These are phyloP conservation scores for Tinea semifulvella DNA, from an alignment of 2,888 invertebrate genomes.

Conservation along the genomic window DNA sequence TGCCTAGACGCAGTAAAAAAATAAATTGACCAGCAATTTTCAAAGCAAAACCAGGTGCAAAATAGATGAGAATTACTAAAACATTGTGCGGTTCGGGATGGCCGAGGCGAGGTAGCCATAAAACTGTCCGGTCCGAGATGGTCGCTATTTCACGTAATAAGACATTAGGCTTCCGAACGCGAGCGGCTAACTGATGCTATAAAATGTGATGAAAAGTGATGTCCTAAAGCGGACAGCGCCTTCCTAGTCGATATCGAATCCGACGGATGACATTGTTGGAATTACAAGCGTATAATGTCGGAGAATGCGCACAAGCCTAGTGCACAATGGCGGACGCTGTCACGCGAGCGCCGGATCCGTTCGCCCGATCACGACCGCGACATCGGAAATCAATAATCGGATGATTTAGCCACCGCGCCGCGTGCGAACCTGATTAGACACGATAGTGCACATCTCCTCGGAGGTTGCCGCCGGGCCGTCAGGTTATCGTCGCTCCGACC, in stretches of 20 bases:
- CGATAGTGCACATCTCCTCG: constrained; percentile 55
- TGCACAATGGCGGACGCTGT: constrained; percentile 55
- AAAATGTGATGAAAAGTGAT: background rate
- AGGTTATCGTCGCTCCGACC: constrained; percentile 50
- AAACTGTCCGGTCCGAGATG: background rate
- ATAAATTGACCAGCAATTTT: constrained; percentile 4
- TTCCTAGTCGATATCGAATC: constrained; percentile 37
- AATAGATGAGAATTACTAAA: constrained; percentile 8
- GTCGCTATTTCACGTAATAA: constrained; percentile 8
- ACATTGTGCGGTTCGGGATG: background rate
- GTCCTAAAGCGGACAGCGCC: background rate
- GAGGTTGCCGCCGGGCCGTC: constrained; percentile 40
- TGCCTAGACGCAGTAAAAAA: background rate
- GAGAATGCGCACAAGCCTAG: constrained; percentile 41
- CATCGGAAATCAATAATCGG: constrained; percentile 66
- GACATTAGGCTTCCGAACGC: background rate
- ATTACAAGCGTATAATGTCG: constrained; percentile 63
- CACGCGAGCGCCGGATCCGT: constrained; percentile 50
- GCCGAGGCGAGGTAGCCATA: too few species aligned
- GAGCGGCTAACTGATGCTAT: background rate
- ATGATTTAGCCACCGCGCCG: constrained; percentile 66
- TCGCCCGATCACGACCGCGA: constrained; percentile 64
- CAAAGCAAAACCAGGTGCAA: constrained; percentile 12
- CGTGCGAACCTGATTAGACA: constrained; percentile 66
- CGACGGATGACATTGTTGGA: constrained; percentile 59